Evolutionary conservation across 2,113 vertebrate genomes (phyloP).

Genomic region (Nyctereutes procyonoides): DNA sequence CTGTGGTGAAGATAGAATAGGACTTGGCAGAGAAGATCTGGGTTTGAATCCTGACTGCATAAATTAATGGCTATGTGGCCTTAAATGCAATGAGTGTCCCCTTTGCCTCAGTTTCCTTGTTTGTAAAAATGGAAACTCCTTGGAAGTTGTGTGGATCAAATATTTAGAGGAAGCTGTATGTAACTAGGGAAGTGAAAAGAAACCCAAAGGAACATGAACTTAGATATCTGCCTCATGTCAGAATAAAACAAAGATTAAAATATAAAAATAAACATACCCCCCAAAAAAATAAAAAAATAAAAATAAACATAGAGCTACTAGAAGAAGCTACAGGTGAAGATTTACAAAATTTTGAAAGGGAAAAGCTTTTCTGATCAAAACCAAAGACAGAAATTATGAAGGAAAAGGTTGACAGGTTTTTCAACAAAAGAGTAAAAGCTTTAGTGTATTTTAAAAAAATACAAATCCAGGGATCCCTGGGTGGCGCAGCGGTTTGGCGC

Average conservation of each 20-base stretch:
- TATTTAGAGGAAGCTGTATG: slow-evolving; percentile 18
- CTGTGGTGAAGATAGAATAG: background rate
- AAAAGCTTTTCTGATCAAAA: slow-evolving; percentile 35
- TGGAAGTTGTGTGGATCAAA: background rate
- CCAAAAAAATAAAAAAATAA: background rate
- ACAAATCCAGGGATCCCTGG: too few relatives aligned
- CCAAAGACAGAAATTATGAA: background rate
- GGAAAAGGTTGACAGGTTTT: background rate
- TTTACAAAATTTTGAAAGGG: slow-evolving; percentile 10
- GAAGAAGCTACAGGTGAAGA: slow-evolving; percentile 4
- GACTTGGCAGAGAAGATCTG: background rate
- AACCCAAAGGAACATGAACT: slow-evolving; percentile 13
- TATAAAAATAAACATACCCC: background rate
- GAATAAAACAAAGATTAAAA: slow-evolving; percentile 50
- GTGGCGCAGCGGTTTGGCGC: too few relatives aligned
- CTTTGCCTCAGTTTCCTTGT: slow-evolving; percentile 35
- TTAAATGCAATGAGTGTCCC: background rate
- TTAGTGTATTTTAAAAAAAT: background rate
- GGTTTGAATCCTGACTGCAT: background rate
- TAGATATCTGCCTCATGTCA: background rate
- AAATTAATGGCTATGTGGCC: background rate
- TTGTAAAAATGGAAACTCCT: slow-evolving; percentile 16
- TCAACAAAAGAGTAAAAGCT: background rate
- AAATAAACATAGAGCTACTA: background rate
- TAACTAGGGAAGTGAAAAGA: slow-evolving; percentile 35